Base-by-base conservation (phyloP, 2,888 invertebrate species). In the Muschampia plurimacula region DNA sequence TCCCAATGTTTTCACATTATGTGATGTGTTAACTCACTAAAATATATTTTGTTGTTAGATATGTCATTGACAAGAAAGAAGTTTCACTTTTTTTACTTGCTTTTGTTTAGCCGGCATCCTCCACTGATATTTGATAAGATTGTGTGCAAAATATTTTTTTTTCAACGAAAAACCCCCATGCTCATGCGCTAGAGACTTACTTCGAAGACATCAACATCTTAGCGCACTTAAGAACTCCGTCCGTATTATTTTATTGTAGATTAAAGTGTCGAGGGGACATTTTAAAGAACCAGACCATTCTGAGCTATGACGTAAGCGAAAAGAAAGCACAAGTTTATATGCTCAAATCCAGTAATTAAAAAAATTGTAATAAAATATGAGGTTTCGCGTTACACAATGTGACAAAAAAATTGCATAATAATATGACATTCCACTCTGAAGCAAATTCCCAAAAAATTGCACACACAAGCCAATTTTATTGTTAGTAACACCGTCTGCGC, bases 401-500 rank as follows among this genome's bases (percentile, higher is more conserved):
- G 63, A 63, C 10, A 39, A 55, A 28, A 62, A 59, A 44, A 67
- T 46, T 62, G 67, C 62, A 32, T 36, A 63, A 39, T 22, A 62
- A 39, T 39, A 57, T 32, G 28, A 57, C 57, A 57, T 57, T 12
- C 28, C 49, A 49, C 39, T 59, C n/a, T 12, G 8, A 74, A 71
- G 62, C 63, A 66, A 57, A 62, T 68, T 36, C 39, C 41, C 66
- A 73, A 73, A 72, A 68, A 69, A 69, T 67, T 69, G 67, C 59
- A 74, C 62, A 75, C 76, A 75, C 49, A 80, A 80, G 80, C 80
- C 80, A 78, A 79, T 77, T n/a, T n/a, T n/a, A n/a, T n/a, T 72
- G 60, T 70, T 69, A 41, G 60, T 63, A 72, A 52, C 76, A 79
- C 77, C 80, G 78, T 83, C 77, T 79, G 88, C 88, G 90, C 88